These are phyloP conservation scores for Cyanoramphus novaezelandiae DNA, from an alignment of 2,113 vertebrate species.

Conservation along the genomic window DNA sequence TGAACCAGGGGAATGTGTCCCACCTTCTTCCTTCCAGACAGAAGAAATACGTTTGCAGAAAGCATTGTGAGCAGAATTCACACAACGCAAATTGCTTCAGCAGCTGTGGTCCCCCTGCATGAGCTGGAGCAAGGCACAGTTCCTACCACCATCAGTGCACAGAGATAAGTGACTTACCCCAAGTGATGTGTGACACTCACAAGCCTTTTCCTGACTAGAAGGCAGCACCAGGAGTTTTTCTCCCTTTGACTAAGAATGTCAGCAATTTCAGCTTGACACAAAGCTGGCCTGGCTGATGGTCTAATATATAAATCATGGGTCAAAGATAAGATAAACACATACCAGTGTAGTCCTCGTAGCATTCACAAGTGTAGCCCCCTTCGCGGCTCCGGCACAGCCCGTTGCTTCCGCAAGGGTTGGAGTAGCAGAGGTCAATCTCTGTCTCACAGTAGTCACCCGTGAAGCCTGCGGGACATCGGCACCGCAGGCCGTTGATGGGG, in stretches of 20 bases:
- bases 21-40: not conserved
- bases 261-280: conserved; percentile 41
- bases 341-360: conserved; percentile 91
- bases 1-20: not conserved
- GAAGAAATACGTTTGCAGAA: not conserved
- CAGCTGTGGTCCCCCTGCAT: not conserved
- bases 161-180: not conserved
- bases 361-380: conserved; percentile 93
- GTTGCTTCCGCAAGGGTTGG: conserved; percentile 87
- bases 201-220: not conserved
- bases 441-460: conserved; percentile 95
- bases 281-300: conserved; percentile 18
- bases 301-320: not conserved
- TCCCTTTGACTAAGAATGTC: conserved; percentile 45
- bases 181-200: not conserved
- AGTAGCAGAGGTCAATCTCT: conserved; percentile 95
- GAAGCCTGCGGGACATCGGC: conserved; percentile 92
- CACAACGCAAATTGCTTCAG: not conserved
- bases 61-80: not conserved
- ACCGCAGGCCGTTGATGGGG: conserved; percentile 91
- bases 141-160: fast-evolving
- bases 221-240: not conserved
- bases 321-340: conserved; percentile 64
- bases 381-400: conserved; percentile 90
- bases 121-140: not conserved